Base-by-base conservation (phyloP, 1,140 invertebrate species). In the Drosophila ohnishii region DNA sequence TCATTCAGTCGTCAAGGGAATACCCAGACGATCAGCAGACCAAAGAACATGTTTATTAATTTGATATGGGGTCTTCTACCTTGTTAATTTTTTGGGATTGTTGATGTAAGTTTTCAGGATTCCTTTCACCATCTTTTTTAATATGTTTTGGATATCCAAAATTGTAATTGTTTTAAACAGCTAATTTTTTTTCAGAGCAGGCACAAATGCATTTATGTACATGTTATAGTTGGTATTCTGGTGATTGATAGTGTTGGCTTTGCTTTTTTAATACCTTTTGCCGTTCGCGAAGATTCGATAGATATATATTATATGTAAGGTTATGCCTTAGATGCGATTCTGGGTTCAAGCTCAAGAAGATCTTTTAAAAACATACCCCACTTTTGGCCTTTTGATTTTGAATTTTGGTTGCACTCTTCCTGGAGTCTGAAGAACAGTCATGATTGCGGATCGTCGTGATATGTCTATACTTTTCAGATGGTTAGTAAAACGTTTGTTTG, bases 381-480 rank as follows among this genome's bases (percentile, higher is more conserved):
- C 3, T 13, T 13, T 2, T 19, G 48, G 19, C 16, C 6, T 19
- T 34, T 11, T 34, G 16, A 35, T 53, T 35, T 35, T 6, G 3
- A 53, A 9, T 44, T 19, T 44, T 35, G 19, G 32, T 22, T 53
- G n/a, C 5, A 32, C 30, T 19, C 1, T 34, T 32, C 0, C 50
- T 53, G 16, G 2, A 35, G 16, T 22, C 32, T 35, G 50, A 35
- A 53, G 6, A 19, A 34, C 50, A 51, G 30, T 35, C 32, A 35
- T 35, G 7, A 34, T 22, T 53, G 13, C 32, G 50, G 34, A 35
- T 35, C 16, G 50, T 53, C 16, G 50, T 53, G 32, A 53, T 53
- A 53, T 53, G 50, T 35, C 16, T 53, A 35, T 35, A 35, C 30
- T 35, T 53, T 35, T 53, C 19, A 53, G 32, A 53, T 53, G 30